Base-by-base conservation (phyloP, 2,797 vertebrate genomes). In the Pseudomugil gertrudae region DNA sequence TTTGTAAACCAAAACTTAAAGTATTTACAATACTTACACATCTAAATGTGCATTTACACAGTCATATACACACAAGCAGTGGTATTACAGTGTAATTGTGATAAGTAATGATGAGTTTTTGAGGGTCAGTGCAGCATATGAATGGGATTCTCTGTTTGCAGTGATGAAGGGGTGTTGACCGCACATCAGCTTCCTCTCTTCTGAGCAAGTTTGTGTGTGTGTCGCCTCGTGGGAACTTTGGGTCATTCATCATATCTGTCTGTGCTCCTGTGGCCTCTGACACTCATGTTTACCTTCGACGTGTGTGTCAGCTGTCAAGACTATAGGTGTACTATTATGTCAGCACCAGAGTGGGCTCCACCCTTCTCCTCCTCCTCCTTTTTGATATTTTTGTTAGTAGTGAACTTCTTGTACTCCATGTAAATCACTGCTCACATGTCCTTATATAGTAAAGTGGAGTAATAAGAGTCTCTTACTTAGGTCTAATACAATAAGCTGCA, bases 191-290 rank as follows among this genome's bases (percentile, higher is more conserved):
- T 84, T 85, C 79, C 81, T 87, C 84, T 86, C 74, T 67, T 60
- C 63, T 27, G 23, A 60, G 70, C 69, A 59, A n/a, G 79, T 81
- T 86, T 90, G 87, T 86, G 56, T 90, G 83, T 29, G 72, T 66
- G 88, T 80, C 32, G 75, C 89, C 90, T 90, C 87, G 80, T 90
- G 90, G 90, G 90, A 91, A 88, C 89, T 63, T 75, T 19, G 38
- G 79, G 81, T 87, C 89, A 93, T 93, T 93, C 88, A 93, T 93
- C 92, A 93, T 92, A 78, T 88, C 89, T 92, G 92, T 91, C 92
- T 90, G 56, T 89, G 84, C 89, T 87, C 78, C 78, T 2, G 35
- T 89, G 87, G 81, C 91, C 92, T 90, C 86, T 93, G 92, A 92
- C 92, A 92, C 61, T 6, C 73, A 3, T 93, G 89, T 93, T 93